Evolutionary conservation across 2,888 invertebrate genomes (phyloP).

Genomic region (Euproctis similis): DNA sequence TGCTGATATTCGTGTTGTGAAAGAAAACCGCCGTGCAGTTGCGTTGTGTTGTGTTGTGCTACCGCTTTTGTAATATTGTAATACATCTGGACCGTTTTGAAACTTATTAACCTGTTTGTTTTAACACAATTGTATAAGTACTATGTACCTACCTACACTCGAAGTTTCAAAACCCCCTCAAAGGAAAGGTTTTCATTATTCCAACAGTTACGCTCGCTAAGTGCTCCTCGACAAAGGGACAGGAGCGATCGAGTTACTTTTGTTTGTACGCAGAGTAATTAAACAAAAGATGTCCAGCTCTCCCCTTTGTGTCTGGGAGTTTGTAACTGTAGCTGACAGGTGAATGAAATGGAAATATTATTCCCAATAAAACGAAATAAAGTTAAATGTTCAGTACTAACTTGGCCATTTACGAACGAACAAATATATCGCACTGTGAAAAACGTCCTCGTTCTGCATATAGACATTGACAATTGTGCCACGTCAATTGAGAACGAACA

Average conservation of each 20-base stretch:
- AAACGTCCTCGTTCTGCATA: slow-evolving; percentile 34
- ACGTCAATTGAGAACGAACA: slow-evolving; percentile 37
- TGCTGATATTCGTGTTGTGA: slow-evolving; percentile 62
- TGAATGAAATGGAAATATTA: slow-evolving; percentile 39
- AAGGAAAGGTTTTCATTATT: slow-evolving; percentile 64
- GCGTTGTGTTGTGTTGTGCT: slow-evolving; percentile 67
- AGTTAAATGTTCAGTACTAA: slow-evolving; percentile 6
- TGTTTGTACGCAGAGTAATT: slow-evolving; percentile 64
- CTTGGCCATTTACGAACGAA: no score
- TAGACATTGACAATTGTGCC: slow-evolving; percentile 44
- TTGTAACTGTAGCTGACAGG: slow-evolving; percentile 44
- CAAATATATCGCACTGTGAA: no score
- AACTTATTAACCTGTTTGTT: slow-evolving; percentile 72
- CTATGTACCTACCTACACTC: no score
- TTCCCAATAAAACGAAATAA: slow-evolving; percentile 24
- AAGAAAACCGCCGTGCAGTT: slow-evolving; percentile 61
- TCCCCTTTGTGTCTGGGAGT: slow-evolving; percentile 32
- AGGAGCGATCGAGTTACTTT: slow-evolving; percentile 66
- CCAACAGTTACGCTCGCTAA: slow-evolving; percentile 40
- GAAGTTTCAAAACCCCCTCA: slow-evolving; percentile 51
- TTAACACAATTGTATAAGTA: slow-evolving; percentile 54
- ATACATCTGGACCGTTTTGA: slow-evolving; percentile 75
- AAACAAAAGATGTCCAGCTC: slow-evolving; percentile 58
- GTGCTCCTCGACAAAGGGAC: slow-evolving; percentile 54
- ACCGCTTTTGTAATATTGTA: slow-evolving; percentile 66